Evolutionary conservation across 2,113 vertebrate genomes (phyloP).

Genomic region (Brachyistius frenatus): DNA sequence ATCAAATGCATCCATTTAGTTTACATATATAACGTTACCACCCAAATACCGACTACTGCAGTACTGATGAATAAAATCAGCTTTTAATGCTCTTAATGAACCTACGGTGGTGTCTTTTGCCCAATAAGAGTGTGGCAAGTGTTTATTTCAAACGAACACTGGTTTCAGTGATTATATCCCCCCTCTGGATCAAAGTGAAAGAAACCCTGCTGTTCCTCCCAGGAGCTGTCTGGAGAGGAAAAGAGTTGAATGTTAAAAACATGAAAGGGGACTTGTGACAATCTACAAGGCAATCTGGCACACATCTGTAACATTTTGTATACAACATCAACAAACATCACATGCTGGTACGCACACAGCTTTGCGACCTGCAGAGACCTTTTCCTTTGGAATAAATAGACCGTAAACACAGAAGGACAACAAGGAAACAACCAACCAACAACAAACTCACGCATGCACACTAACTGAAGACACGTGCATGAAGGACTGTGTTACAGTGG

Average conservation of each 20-base stretch:
- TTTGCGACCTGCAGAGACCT: not conserved
- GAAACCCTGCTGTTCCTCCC: too few relatives aligned
- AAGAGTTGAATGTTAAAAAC: not conserved
- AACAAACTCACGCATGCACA: not conserved
- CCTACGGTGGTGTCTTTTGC: not conserved
- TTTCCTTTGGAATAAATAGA: not conserved
- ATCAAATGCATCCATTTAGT: not conserved
- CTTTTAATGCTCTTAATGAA: not conserved
- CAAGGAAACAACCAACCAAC: not conserved
- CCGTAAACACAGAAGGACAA: not conserved
- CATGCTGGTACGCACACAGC: not conserved
- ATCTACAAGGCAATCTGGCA: not conserved
- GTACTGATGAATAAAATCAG: not conserved
- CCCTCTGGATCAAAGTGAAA: too few relatives aligned
- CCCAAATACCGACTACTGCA: not conserved
- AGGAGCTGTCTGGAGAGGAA: too few relatives aligned
- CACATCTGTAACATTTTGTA: not conserved
- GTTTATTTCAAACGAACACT: too few relatives aligned
- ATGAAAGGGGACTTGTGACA: slow-evolving; percentile 6
- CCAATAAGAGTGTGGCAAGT: not conserved
- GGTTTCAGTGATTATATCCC: too few relatives aligned
- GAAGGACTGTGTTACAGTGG: too few relatives aligned
- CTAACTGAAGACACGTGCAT: not conserved
- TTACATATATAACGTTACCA: not conserved
- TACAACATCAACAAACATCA: not conserved